These are phyloP conservation scores for Melanogrammus aeglefinus DNA, from an alignment of 2,797 vertebrate genomes.

Conservation along the genomic window DNA sequence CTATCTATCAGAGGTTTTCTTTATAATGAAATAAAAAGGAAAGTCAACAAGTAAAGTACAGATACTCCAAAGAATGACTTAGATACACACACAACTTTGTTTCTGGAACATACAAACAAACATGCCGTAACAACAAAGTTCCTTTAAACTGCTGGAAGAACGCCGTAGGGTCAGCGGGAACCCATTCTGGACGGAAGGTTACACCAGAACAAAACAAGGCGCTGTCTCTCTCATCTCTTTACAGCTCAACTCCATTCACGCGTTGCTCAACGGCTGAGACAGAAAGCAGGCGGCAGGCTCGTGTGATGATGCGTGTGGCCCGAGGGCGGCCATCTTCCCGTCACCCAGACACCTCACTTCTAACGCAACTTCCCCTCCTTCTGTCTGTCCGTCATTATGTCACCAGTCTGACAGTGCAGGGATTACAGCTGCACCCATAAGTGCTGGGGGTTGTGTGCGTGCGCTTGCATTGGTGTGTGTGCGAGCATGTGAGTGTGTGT, in stretches of 20 bases:
- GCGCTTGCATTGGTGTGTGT: slow-evolving; percentile 1
- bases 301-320: slow-evolving; percentile 39
- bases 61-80: no score
- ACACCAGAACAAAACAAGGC: no score
- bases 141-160: no score
- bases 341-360: slow-evolving; percentile 58
- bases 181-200: no score
- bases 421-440: slow-evolving; percentile 49
- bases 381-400: slow-evolving; percentile 59
- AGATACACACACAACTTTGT: no score
- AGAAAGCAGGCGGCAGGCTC: slow-evolving; percentile 25
- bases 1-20: no score
- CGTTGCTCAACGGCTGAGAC: background rate
- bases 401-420: slow-evolving; percentile 47
- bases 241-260: no score
- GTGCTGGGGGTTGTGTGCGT: slow-evolving; percentile 2
- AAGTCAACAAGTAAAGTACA: background rate
- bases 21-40: no score
- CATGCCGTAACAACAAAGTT: no score
- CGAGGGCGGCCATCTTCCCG: slow-evolving; percentile 50
- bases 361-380: slow-evolving; percentile 34
- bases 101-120: no score
- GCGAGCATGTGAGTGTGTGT: slow-evolving; percentile 8
- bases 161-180: no score
- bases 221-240: no score